A percentile compares a stretch with the other conserved stretches of the same genome.
phyloP scores from a whole-genome alignment of 2,113 vertebrate genomes.

The Conger conger region DNA sequence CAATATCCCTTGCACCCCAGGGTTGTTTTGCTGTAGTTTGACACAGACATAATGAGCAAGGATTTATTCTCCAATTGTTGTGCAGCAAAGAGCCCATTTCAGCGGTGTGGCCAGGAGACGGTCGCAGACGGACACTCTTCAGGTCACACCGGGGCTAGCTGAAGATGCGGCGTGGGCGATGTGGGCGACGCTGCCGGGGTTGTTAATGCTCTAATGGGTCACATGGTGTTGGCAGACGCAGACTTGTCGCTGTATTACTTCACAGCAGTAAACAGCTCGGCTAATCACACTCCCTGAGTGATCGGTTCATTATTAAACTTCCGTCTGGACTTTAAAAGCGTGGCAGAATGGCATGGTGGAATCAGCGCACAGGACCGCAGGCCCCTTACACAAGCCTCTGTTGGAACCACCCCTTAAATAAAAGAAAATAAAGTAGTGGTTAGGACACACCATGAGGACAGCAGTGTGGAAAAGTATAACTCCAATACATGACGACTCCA shows the following conservation, averaged over 20 bases:
- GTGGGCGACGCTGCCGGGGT: neutral
- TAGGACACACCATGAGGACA: neutral
- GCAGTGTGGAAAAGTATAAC: no score
- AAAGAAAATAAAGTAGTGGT: neutral
- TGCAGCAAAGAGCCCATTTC: neutral
- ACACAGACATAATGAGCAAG: neutral
- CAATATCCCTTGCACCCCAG: neutral
- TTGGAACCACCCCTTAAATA: no score
- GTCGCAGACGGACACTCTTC: neutral
- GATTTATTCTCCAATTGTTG: neutral
- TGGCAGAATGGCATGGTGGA: neutral
- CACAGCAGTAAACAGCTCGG: neutral
- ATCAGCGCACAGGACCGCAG: neutral
- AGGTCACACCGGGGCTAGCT: neutral
- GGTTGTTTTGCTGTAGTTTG: neutral
- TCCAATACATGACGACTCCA: neutral
- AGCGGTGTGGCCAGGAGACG: neutral
- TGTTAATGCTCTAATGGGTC: neutral
- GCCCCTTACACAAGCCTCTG: neutral
- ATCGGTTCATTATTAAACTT: neutral
- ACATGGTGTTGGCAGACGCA: neutral
- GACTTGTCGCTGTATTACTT: neutral
- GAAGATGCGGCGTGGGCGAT: neutral
- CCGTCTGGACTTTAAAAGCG: neutral
- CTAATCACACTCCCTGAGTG: neutral